Evolutionary conservation across 2,797 vertebrate species (phyloP).

Genomic region (Brachymystax lenok): DNA sequence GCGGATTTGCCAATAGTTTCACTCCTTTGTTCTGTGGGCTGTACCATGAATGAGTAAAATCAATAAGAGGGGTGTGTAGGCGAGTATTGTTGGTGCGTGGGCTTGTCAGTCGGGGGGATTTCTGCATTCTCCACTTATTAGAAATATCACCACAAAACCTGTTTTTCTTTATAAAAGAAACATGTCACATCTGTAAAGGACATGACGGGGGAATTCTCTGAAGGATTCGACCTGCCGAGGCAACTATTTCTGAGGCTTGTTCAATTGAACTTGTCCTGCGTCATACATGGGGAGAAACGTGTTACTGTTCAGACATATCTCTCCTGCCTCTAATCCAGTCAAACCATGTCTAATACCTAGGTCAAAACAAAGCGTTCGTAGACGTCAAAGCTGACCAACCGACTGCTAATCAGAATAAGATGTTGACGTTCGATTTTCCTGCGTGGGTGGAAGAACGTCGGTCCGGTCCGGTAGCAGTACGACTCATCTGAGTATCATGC

Average conservation of each 20-base stretch:
- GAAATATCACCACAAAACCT: constrained; percentile 24
- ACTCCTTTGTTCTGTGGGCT: constrained; percentile 50
- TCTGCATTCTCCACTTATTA: constrained; percentile 47
- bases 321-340: neutral
- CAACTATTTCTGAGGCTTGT: constrained; percentile 1
- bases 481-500: constrained; percentile 7
- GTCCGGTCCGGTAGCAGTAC: constrained; percentile 1
- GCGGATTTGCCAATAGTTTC: constrained; percentile 51
- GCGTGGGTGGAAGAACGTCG: neutral
- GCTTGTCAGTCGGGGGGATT: constrained; percentile 56
- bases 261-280: constrained; percentile 25
- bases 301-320: neutral
- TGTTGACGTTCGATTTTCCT: constrained; percentile 7
- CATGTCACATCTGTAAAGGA: constrained; percentile 32
- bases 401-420: constrained; percentile 48
- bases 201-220: constrained; percentile 32
- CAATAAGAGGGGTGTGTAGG: constrained; percentile 11
- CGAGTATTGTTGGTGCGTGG: constrained; percentile 17
- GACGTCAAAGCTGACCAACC: constrained; percentile 29
- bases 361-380: neutral
- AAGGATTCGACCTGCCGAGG: constrained; percentile 11
- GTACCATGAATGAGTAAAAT: constrained; percentile 44
- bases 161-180: constrained; percentile 12
- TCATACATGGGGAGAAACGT: constrained; percentile 29
- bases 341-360: constrained; percentile 35